A percentile compares a stretch with the other conserved stretches of the same genome.
Evolutionary conservation across 2,888 invertebrate species (phyloP).

Genomic region (Ctenicera cuprea): DNA sequence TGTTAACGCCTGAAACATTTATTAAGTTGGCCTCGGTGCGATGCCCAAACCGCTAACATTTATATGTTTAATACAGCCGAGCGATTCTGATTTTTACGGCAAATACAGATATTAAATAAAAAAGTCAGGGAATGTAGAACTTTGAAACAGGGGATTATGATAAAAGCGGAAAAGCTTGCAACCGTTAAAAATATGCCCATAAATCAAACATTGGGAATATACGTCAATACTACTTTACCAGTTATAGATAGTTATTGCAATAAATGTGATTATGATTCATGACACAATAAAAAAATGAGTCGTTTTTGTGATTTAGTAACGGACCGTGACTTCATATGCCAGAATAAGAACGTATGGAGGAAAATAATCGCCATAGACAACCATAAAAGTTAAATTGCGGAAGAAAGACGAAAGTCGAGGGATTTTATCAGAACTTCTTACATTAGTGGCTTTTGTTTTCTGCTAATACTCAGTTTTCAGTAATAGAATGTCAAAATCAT

Average conservation of each 20-base stretch:
- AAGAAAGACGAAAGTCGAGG: not conserved
- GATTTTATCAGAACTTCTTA: too few species aligned
- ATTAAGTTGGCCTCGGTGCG: conserved; percentile 39
- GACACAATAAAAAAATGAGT: conserved; percentile 34
- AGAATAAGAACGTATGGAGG: conserved; percentile 19
- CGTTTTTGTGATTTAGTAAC: conserved; percentile 30
- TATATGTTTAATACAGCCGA: conserved; percentile 41
- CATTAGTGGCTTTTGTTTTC: too few species aligned
- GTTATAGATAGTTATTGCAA: conserved; percentile 26
- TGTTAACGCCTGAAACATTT: conserved; percentile 34
- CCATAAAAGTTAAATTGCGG: conserved; percentile 28
- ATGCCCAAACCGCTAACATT: conserved; percentile 34
- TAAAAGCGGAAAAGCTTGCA: conserved; percentile 3
- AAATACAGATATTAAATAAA: conserved; percentile 45
- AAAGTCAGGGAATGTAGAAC: conserved; percentile 26
- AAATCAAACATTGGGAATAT: conserved; percentile 15
- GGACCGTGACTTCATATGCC: conserved; percentile 17
- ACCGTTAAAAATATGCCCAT: conserved; percentile 4
- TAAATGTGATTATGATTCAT: conserved; percentile 33
- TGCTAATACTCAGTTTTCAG: too few species aligned
- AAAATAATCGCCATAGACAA: conserved; percentile 27
- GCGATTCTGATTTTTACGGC: conserved; percentile 40
- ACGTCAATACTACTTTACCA: conserved; percentile 20
- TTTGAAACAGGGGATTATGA: not conserved
- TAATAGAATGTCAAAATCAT: too few species aligned